Evolutionary conservation across 1,140 invertebrate genomes (phyloP), one percentile per base, ranked within the genome.

Genomic region (Pseudachorutes palmiensis): DNA sequence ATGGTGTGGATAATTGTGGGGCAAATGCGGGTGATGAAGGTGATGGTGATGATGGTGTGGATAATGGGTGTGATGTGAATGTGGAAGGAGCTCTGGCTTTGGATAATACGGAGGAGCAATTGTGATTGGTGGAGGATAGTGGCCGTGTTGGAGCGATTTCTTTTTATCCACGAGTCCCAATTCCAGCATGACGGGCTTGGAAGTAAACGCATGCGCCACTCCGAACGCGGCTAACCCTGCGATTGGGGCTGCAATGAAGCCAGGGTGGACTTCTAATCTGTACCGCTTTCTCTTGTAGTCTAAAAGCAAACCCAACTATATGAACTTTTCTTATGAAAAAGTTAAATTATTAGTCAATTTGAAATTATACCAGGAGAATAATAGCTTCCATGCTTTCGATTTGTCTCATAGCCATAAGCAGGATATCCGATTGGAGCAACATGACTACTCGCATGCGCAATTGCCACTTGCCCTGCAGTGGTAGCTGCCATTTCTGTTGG

Each of bases 221-320:
- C 65, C 65, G 45, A 66, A 70, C 1, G 69, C 69, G 5, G 69
- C 69, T n/a, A 66, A 41, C 5, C 69, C 69, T 1, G 69, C 69
- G 1, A 70, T 19, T 29, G 69, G 69, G 9, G 69, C 69, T 5
- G 69, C 69, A 28, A 70, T 70, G 26, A 67, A 51, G 3, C 64
- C 69, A 9, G 69, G 69, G 33, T 70, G 69, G n/a, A 70, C 61
- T 45, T 65, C 16, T 19, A 70, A 33, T 3, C 69, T 59, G 30
- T 66, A 62, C 3, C 65, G 59, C 60, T 67, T 70, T 33, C 59
- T 59, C 14, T 66, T 60, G 33, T 66, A 48, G 30, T 66, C 65
- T 66, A 24, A 63, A 45, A 49, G 36, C 22, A 64, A 49, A 64
- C 9, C 24, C 24, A 19, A 55, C 24, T 55, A 26, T 45, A 12